phyloP scores from a whole-genome alignment of 1,140 invertebrate genomes.

The Drosophila ogumai region DNA sequence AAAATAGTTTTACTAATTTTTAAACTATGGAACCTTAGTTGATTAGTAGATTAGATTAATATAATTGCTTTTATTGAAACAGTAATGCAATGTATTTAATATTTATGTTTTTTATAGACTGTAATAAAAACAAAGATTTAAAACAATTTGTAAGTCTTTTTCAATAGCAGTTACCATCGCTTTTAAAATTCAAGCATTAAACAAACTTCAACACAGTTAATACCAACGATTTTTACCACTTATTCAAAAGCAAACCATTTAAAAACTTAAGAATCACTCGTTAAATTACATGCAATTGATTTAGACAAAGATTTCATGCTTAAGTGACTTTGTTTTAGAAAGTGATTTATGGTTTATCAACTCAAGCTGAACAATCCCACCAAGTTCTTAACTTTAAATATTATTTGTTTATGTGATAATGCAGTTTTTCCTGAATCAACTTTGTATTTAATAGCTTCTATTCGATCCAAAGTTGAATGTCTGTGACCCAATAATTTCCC shows the following conservation, averaged over 20 bases:
- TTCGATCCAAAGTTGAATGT: not conserved
- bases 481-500: slow-evolving; percentile 28
- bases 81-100: too few species aligned
- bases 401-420: not conserved
- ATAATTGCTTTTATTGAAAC: too few species aligned
- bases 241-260: not conserved
- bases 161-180: too few species aligned
- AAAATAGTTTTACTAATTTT: too few species aligned
- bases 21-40: too few species aligned
- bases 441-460: not conserved
- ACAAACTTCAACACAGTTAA: not conserved
- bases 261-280: not conserved
- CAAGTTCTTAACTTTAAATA: not conserved
- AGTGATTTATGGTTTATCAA: slow-evolving; percentile 15
- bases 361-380: not conserved
- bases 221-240: not conserved
- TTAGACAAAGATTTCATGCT: not conserved
- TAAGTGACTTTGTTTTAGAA: slow-evolving; percentile 9
- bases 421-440: not conserved
- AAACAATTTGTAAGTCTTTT: not conserved
- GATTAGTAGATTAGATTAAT: too few species aligned
- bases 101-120: not conserved
- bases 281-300: not conserved
- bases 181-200: not conserved
- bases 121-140: not conserved